Evolutionary conservation across 2,113 vertebrate species (phyloP), one percentile per base, ranked within the genome.

Genomic region (Erythrocebus patas): DNA sequence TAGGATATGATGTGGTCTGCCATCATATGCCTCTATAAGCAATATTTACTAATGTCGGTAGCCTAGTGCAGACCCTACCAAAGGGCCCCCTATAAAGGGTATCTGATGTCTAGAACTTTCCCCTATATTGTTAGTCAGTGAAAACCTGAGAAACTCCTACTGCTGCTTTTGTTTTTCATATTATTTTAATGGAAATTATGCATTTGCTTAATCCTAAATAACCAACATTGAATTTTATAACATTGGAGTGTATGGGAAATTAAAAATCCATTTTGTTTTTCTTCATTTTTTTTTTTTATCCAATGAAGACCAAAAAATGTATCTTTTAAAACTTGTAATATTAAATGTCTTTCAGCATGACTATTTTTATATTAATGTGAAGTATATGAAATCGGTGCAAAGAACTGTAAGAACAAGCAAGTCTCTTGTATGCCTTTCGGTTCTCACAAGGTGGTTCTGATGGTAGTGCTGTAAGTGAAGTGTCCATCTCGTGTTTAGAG

Each of bases 261-360:
- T 45, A 57, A 95, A 93, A n/a, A 40, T 59, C 6, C 8, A 68
- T 76, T 96, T 89, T n/a, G 17, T n/a, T 93, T 89, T 85, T 86
- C 48, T 93, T 73, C 50, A 73, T 91, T 95, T 96, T 25, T 13
- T 48, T 6, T 61, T 68, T 30, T 92, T 66, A 92, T 16, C 32
- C 66, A 73, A 14, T 66, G 64, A 93, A 89, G 52, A 66, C 43
- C 52, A 52, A 86, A 50, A 86, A 8, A 66, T n/a, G 35, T 52
- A 81, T 87, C 45, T 9, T 73, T 88, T 93, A 81, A 6, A 84
- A 76, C 55, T 84, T 52, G 35, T 61, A 93, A 89, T 92, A 38
- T 55, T 52, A 66, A 82, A 76, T 85, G 23, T 72, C 90, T 94
- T 91, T 76, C 45, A 73, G 72, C 76, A 68, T 76, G 50, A 84